Conservation (phyloP, 1,140 invertebrate species). For the Bombus fervidus region DNA sequence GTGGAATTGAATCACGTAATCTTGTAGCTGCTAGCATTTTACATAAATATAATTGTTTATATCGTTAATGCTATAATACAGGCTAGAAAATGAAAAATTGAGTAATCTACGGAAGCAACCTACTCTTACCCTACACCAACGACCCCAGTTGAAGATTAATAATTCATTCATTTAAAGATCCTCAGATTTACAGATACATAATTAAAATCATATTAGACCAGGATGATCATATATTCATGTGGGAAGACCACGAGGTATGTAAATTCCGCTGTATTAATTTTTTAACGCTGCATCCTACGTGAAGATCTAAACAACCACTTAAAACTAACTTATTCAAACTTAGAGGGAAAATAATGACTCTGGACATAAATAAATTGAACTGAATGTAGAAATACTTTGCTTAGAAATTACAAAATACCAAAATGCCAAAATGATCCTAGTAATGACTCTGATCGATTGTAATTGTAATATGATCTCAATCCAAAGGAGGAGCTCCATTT, state of each 20-base stretch:
- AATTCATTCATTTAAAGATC: not conserved
- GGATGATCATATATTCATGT: not conserved
- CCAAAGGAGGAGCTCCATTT: too few relatives aligned
- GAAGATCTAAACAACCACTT: too few relatives aligned
- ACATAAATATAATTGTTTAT: too few relatives aligned
- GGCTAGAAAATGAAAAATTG: not conserved
- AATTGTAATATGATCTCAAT: too few relatives aligned
- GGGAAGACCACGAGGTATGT: not conserved
- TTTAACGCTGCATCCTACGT: not conserved
- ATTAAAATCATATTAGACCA: not conserved
- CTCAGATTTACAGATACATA: not conserved
- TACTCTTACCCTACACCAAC: not conserved
- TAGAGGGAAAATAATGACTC: not conserved
- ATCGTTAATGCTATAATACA: too few relatives aligned
- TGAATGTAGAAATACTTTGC: too few relatives aligned
- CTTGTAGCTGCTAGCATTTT: too few relatives aligned
- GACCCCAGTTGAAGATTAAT: not conserved
- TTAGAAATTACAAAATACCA: too few relatives aligned
- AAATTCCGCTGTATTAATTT: not conserved
- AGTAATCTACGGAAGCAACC: not conserved
- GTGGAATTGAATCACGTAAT: too few relatives aligned
- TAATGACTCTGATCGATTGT: too few relatives aligned
- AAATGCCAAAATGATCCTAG: too few relatives aligned
- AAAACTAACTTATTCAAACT: not conserved
- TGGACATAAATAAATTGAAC: rapidly evolving